These are phyloP conservation scores for Lymantria monacha DNA, from an alignment of 2,888 invertebrate species.

Conservation along the genomic window DNA sequence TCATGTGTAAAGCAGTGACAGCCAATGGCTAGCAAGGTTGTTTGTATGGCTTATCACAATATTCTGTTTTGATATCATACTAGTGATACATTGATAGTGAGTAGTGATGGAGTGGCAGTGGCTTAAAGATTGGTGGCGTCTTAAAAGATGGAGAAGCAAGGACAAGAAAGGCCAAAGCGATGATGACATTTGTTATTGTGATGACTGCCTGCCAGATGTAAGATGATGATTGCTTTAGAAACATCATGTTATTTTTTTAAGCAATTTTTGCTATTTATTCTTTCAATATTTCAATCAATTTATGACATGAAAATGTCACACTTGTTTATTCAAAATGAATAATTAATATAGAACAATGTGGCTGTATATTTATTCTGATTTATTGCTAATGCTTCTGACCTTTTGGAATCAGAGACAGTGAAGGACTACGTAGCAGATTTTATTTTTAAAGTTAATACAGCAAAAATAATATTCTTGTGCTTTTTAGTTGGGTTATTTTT, in stretches of 20 bases:
- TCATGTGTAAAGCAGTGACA: constrained; percentile 52
- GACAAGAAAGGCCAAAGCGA: constrained; percentile 77
- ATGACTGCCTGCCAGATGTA: constrained; percentile 86
- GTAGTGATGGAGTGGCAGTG: constrained; percentile 89
- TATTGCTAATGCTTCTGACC: too few relatives aligned
- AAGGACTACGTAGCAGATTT: too few relatives aligned
- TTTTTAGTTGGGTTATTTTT: too few relatives aligned
- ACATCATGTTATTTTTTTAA: neutral
- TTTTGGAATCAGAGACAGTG: too few relatives aligned
- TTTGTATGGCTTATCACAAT: constrained; percentile 47
- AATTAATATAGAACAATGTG: neutral
- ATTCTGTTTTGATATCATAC: constrained; percentile 47
- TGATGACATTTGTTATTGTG: constrained; percentile 89
- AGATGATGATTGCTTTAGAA: constrained; percentile 33
- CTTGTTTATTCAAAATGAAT: neutral
- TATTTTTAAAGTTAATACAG: too few relatives aligned
- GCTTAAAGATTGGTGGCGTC: constrained; percentile 91
- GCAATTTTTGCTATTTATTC: neutral
- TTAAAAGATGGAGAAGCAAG: constrained; percentile 85
- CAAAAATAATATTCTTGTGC: too few relatives aligned
- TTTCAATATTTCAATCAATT: neutral
- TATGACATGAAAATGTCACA: neutral
- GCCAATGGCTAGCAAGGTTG: constrained; percentile 65
- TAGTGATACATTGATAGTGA: constrained; percentile 47
- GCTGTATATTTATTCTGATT: neutral